Percentiles rank a stretch among this genome's conserved stretches.
Conservation (phyloP, 2,797 vertebrate species). For the Echiichthys vipera region DNA sequence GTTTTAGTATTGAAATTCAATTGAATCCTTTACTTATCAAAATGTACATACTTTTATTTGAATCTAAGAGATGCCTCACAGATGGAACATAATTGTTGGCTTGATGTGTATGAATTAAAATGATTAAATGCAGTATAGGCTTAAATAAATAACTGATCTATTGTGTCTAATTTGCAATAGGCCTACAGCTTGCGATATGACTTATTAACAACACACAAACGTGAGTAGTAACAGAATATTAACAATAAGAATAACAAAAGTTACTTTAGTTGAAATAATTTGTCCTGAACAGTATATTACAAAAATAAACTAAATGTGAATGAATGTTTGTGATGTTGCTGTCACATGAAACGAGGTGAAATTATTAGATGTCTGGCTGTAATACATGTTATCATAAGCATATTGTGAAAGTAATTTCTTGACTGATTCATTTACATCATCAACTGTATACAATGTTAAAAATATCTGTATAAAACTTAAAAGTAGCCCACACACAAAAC, state of each 20-base stretch:
- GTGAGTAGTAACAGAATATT: neutral
- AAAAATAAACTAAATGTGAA: neutral
- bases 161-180: neutral
- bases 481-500: neutral
- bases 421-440: no score
- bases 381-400: neutral
- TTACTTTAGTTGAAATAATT: neutral
- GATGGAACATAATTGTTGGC: neutral
- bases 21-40: neutral
- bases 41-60: rapidly evolving
- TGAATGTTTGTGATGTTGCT: no score
- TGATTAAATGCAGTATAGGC: neutral
- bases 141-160: no score
- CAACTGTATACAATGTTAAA: neutral
- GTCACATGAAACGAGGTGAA: neutral
- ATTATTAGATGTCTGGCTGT: no score
- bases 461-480: neutral
- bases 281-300: neutral
- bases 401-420: no score
- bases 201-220: neutral
- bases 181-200: no score
- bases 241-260: neutral
- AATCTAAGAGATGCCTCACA: neutral
- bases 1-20: neutral
- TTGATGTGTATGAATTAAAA: neutral